Percentiles rank a stretch among this genome's conserved stretches.
Evolutionary conservation across 2,888 invertebrate genomes (phyloP).

Genomic region (Agonopterix arenella): DNA sequence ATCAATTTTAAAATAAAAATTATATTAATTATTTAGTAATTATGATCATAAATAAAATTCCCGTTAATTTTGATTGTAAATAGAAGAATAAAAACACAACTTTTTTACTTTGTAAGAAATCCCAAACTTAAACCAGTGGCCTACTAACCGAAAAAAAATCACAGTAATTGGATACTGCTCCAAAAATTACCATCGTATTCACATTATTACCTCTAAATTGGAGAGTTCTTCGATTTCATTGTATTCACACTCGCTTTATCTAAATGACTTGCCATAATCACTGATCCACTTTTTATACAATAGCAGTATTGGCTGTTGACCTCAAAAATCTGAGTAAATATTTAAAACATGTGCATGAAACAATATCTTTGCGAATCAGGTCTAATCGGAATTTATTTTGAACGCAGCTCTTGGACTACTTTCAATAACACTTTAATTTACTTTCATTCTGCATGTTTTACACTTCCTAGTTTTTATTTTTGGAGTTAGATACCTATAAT

Average conservation of each 20-base stretch:
- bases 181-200: background rate
- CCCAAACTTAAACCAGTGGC: background rate
- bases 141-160: background rate
- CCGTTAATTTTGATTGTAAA: too few species aligned
- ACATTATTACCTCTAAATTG: background rate
- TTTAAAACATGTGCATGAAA: constrained; percentile 11
- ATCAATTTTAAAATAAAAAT: too few species aligned
- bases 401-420: constrained; percentile 19
- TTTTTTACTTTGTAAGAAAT: too few species aligned
- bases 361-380: constrained; percentile 30
- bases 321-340: constrained; percentile 17
- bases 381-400: constrained; percentile 18
- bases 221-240: background rate
- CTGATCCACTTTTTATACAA: constrained; percentile 7
- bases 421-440: constrained; percentile 19
- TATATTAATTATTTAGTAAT: too few species aligned
- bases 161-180: background rate
- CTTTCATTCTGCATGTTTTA: too few species aligned
- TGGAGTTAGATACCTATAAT: background rate
- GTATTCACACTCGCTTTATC: constrained; percentile 3
- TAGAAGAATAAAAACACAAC: too few species aligned
- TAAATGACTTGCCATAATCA: constrained; percentile 9
- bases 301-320: constrained; percentile 11
- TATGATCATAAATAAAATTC: too few species aligned
- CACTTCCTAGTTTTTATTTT: background rate